phyloP scores from a whole-genome alignment of 2,797 vertebrate species.

The Acanthornis magna region DNA sequence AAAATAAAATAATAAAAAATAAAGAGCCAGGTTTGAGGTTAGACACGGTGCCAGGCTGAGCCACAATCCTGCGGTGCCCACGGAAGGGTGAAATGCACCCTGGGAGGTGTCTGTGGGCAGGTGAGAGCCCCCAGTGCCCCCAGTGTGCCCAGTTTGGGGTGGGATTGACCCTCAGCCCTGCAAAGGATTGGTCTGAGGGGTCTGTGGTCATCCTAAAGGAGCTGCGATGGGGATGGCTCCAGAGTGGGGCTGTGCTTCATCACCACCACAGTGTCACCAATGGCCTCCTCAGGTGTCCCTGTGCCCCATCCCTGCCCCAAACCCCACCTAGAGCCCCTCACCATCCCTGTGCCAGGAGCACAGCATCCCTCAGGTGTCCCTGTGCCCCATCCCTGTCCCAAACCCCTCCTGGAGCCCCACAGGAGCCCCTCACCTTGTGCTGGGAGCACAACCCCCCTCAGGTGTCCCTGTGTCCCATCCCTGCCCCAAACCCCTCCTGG shows the following conservation, averaged over 20 bases:
- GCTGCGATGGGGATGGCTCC: rapidly evolving
- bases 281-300: background rate
- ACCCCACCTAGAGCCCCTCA: background rate
- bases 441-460: too few relatives aligned
- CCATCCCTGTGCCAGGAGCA: background rate
- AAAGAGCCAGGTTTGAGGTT: too few relatives aligned
- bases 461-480: too few relatives aligned
- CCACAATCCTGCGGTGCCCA: rapidly evolving
- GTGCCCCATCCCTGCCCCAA: background rate
- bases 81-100: rapidly evolving
- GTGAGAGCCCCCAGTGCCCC: rapidly evolving
- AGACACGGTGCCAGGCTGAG: rapidly evolving
- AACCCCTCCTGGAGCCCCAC: background rate
- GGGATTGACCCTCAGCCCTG: background rate
- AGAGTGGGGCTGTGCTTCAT: background rate
- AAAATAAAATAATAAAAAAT: background rate
- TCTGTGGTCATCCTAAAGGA: background rate
- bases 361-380: background rate
- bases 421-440: too few relatives aligned
- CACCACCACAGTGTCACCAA: background rate
- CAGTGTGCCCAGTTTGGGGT: rapidly evolving
- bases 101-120: rapidly evolving
- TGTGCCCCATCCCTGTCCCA: background rate
- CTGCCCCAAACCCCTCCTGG: too few relatives aligned
- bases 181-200: rapidly evolving